These are phyloP conservation scores for Latrodectus hesperus DNA, from an alignment of 2,888 invertebrate species.

Conservation along the genomic window DNA sequence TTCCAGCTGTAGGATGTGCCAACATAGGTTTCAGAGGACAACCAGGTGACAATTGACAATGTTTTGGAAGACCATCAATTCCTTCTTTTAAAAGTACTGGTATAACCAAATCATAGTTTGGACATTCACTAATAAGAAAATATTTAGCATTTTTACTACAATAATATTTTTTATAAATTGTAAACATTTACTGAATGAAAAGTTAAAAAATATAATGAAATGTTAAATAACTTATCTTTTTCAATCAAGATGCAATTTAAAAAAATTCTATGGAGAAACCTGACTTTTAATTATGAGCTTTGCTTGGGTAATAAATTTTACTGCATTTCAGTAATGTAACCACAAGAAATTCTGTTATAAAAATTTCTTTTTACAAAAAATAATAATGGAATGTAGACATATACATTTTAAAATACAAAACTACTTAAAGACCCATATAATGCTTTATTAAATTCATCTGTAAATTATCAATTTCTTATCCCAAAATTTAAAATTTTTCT, in stretches of 20 bases:
- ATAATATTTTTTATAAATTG: neutral
- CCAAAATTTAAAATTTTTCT: too few species aligned
- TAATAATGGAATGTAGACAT: neutral
- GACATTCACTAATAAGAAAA: slow-evolving; percentile 85
- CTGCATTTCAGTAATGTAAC: too few species aligned
- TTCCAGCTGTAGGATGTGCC: slow-evolving; percentile 97
- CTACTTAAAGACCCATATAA: neutral
- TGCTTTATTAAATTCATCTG: too few species aligned
- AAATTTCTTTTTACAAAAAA: neutral
- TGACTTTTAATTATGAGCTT: too few species aligned
- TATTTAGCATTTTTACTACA: neutral
- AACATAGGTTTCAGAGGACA: slow-evolving; percentile 98
- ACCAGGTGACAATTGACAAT: slow-evolving; percentile 91
- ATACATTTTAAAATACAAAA: neutral
- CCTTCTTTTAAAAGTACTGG: slow-evolving; percentile 86
- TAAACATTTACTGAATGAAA: too few species aligned
- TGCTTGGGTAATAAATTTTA: too few species aligned
- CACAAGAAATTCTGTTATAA: too few species aligned
- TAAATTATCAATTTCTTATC: too few species aligned
- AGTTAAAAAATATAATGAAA: too few species aligned
- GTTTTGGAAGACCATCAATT: slow-evolving; percentile 82
- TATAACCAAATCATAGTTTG: slow-evolving; percentile 91
- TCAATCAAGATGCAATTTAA: too few species aligned
- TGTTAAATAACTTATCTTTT: too few species aligned
- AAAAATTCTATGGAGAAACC: too few species aligned